Evolutionary conservation across 2,888 invertebrate genomes (phyloP), one percentile per base, ranked within the genome.

Genomic region (Notodonta dromedarius): DNA sequence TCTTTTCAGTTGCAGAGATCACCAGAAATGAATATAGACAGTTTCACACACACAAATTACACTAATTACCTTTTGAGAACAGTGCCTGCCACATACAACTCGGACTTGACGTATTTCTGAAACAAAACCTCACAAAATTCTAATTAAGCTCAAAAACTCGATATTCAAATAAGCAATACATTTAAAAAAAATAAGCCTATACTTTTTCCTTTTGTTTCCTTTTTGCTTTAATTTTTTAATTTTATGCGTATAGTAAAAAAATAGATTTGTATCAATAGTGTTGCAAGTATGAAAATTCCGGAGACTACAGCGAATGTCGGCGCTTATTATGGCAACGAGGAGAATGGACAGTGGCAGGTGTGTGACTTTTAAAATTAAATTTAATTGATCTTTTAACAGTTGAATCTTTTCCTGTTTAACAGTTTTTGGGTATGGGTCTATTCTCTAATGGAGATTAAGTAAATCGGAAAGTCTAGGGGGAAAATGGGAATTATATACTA

Each of bases 321-420:
- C 46, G 90, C 91, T 73, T 93, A 93, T 60, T 93, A 93, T 73
- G 91, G 90, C 74, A 92, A 88, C 32, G 91, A 93, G 44, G 91
- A 91, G 24, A 91, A 88, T 68, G 90, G 90, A 62, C 93, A 93
- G 84, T 93, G 93, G 93, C 93, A 93, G 88, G 93, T 93, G 44
- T 58, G 79, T 75, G 11, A 0, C 12, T 1, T 48, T 14, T 52
- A 35, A 35, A 1, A 35, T 35, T 6, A 35, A 0, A 35, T 35
- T 4, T 35, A n/a, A n/a, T n/a, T n/a, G n/a, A n/a, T n/a, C n/a
- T n/a, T n/a, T n/a, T n/a, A n/a, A n/a, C n/a, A n/a, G n/a, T n/a
- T 24, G 24, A 2, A 24, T 24, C 24, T 24, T 35, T 35, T 3
- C 7, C 35, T 35, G 35, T 35, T 35, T 24, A 24, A 24, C 24